Conservation (phyloP, 2,797 vertebrate species). For the Neosilurus hyrtlii region DNA sequence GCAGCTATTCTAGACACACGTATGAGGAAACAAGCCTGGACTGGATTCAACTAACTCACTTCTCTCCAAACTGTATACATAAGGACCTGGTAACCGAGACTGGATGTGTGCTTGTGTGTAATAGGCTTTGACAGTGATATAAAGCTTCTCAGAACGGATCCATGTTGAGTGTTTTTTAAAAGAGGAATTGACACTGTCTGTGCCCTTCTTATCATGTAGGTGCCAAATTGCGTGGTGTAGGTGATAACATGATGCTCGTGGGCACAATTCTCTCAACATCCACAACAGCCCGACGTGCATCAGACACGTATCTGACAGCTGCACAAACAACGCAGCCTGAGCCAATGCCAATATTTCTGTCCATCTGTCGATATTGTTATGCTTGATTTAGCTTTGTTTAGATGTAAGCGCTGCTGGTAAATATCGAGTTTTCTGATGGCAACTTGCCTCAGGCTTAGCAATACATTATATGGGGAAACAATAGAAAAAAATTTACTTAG, state of each 20-base stretch:
- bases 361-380: slow-evolving; percentile 15
- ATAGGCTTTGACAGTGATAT: slow-evolving; percentile 4
- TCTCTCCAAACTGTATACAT: background rate
- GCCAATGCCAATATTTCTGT: background rate
- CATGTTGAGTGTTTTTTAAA: background rate
- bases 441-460: slow-evolving; percentile 9
- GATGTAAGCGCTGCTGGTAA: slow-evolving; percentile 1
- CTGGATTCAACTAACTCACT: background rate
- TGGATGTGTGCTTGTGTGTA: background rate
- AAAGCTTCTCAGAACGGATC: slow-evolving; percentile 17
- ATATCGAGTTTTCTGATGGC: background rate
- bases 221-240: slow-evolving; percentile 26
- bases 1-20: background rate
- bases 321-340: slow-evolving; percentile 16
- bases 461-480: background rate
- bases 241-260: slow-evolving; percentile 29
- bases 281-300: slow-evolving; percentile 17
- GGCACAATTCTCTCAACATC: slow-evolving; percentile 12
- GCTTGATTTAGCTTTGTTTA: slow-evolving; percentile 17
- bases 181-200: slow-evolving; percentile 11
- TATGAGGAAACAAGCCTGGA: background rate
- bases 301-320: slow-evolving; percentile 6
- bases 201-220: slow-evolving; percentile 20
- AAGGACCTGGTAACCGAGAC: background rate
- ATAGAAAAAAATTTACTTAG: background rate